phyloP scores from a whole-genome alignment of 1,140 invertebrate species.

The Drosophila albomicans region DNA sequence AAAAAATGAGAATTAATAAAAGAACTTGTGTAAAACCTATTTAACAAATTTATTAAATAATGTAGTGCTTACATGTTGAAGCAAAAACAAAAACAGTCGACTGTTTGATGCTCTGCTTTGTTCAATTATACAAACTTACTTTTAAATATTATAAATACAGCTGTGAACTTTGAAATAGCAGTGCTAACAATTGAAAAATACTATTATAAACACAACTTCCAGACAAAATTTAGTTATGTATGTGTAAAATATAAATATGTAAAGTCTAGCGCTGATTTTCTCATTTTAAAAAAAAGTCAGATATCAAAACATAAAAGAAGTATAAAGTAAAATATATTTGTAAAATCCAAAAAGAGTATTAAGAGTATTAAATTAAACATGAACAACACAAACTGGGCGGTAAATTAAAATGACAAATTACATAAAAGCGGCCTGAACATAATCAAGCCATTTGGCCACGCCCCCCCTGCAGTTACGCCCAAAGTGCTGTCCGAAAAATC shows the following conservation, averaged over 20 bases:
- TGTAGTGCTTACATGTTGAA: constrained; percentile 15
- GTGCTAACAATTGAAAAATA: no score
- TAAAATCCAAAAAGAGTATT: constrained; percentile 9
- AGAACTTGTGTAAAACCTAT: constrained; percentile 25
- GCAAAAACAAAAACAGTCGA: background rate
- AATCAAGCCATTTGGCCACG: constrained; percentile 7
- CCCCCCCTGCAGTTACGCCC: background rate
- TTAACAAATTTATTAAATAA: constrained; percentile 32
- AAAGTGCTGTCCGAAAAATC: background rate
- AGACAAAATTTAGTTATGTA: no score
- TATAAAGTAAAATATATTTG: background rate
- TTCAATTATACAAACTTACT: no score
- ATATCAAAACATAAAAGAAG: background rate
- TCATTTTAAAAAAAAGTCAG: no score
- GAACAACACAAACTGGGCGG: constrained; percentile 60
- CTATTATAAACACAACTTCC: no score
- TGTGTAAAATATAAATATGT: no score
- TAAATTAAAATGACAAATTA: constrained; percentile 73
- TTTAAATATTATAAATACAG: no score
- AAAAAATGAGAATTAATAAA: constrained; percentile 27
- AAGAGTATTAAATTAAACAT: constrained; percentile 66
- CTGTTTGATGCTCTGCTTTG: no score
- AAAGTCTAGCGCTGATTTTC: no score
- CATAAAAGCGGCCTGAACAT: constrained; percentile 31
- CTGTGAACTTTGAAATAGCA: no score